Conservation (phyloP, 2,888 invertebrate genomes). For the Eupithecia centaureata region DNA sequence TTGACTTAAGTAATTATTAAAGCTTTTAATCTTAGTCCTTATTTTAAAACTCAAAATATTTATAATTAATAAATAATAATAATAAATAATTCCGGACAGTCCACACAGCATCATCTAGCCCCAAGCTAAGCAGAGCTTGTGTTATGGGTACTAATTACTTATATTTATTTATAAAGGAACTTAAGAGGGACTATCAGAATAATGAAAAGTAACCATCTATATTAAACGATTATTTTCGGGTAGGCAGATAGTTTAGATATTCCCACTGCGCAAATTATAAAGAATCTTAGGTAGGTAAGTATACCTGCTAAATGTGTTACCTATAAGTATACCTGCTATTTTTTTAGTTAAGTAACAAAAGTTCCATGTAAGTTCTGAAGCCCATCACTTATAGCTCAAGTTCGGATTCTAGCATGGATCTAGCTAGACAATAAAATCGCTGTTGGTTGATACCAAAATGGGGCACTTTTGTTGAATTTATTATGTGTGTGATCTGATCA, state of each 20-base stretch:
- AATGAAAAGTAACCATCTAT: background rate
- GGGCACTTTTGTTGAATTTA: constrained; percentile 57
- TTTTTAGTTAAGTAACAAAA: background rate
- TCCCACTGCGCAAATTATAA: background rate
- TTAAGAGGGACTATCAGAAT: background rate
- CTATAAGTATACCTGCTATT: background rate
- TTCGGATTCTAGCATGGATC: constrained; percentile 54
- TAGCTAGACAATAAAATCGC: constrained; percentile 60
- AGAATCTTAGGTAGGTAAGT: background rate
- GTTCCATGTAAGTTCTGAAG: background rate
- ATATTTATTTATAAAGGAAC: background rate
- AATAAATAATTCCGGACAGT: too few species aligned
- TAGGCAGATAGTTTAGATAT: too few species aligned
- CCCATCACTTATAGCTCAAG: constrained; percentile 31
- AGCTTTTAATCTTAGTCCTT: too few species aligned
- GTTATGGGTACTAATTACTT: background rate
- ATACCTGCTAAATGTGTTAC: background rate
- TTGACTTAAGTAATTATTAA: too few species aligned
- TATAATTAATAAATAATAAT: too few species aligned
- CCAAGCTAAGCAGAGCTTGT: too few species aligned
- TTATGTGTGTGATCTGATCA: constrained; percentile 54
- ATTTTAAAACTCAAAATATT: too few species aligned
- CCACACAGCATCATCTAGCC: too few species aligned
- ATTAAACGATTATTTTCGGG: background rate
- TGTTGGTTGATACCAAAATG: constrained; percentile 53